Evolutionary conservation across 2,113 vertebrate genomes (phyloP), one percentile per base, ranked within the genome.

Genomic region (Halichoerus grypus): DNA sequence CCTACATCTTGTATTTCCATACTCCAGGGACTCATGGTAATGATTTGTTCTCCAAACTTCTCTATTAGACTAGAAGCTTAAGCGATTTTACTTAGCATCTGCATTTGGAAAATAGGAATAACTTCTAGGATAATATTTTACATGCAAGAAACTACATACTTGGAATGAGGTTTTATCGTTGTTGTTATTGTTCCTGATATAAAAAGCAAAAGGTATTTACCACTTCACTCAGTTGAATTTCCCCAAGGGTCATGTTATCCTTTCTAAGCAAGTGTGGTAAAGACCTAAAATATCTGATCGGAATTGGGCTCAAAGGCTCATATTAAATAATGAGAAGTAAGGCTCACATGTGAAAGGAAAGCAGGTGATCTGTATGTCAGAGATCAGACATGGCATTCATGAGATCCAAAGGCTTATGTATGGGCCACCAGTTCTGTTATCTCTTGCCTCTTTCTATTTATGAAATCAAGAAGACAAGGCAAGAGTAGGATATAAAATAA

Each of bases 241-340:
- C 46, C 18, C 28, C 12, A 46, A 39, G 4, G 49, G 16, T 59
- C 42, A 88, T 55, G 24, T 88, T 76, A 90, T 83, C 8, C 36
- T 69, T 69, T 55, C 15, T 51, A 82, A n/a, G 31, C 15, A 46
- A 93, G 49, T 0, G 0, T 81, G 21, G 46, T 86, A 88, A 97
- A 88, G 53, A 92, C 2, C 39, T 65, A 39, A 92, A 71, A 19
- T 55, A 72, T 87, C 39, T 49, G 12, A 72, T 87, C 14, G 83
- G 39, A 95, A 97, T 12, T 91, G 59, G 26, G 31, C 55, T 95
- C 72, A 94, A 79, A 91, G 22, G 5, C 31, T 92, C 53, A 51
- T 67, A 53, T 79, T 93, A 74, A 92, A 61, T 69, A 65, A 92
- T 49, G 10, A 63, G 19, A 96, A 95, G 24, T 28, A 61, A 95